These are phyloP conservation scores for Phymastichus coffea DNA, from an alignment of 1,140 invertebrate species.

Conservation along the genomic window DNA sequence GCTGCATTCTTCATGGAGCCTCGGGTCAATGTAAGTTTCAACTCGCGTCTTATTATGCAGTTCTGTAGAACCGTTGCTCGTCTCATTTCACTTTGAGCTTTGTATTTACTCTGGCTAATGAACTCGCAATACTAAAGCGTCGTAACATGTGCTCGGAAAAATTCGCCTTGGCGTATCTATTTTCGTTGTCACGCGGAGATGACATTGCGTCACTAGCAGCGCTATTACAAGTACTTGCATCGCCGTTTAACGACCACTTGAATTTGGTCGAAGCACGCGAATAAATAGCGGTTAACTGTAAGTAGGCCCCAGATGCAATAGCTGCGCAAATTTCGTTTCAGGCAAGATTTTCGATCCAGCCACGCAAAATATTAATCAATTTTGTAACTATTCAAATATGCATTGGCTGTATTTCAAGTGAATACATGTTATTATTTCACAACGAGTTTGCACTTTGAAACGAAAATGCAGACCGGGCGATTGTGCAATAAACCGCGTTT, in stretches of 20 bases:
- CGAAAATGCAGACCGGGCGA: too few species aligned
- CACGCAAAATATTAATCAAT: too few species aligned
- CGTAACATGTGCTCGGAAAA: not conserved
- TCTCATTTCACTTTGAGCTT: not conserved
- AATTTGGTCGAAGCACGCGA: not conserved
- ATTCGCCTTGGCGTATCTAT: not conserved
- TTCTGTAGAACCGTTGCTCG: not conserved
- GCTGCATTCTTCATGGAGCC: slow-evolving; percentile 36
- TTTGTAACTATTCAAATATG: too few species aligned
- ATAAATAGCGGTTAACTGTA: not conserved
- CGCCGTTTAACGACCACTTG: slow-evolving; percentile 11
- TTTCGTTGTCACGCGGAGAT: slow-evolving; percentile 13
- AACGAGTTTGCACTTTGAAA: too few species aligned
- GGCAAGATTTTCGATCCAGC: too few species aligned
- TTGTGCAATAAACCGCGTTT: too few species aligned
- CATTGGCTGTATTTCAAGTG: too few species aligned
- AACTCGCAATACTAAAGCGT: not conserved
- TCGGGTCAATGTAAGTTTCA: slow-evolving; percentile 46
- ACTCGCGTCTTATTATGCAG: not conserved
- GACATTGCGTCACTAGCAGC: not conserved
- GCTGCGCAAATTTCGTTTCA: too few species aligned
- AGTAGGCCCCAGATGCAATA: too few species aligned
- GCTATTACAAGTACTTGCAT: not conserved
- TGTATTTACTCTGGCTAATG: not conserved
- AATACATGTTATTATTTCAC: too few species aligned